A percentile compares a stretch with the other conserved stretches of the same genome.
Evolutionary conservation across 2,888 invertebrate genomes (phyloP).

Genomic region (Dicyrtomina minuta): DNA sequence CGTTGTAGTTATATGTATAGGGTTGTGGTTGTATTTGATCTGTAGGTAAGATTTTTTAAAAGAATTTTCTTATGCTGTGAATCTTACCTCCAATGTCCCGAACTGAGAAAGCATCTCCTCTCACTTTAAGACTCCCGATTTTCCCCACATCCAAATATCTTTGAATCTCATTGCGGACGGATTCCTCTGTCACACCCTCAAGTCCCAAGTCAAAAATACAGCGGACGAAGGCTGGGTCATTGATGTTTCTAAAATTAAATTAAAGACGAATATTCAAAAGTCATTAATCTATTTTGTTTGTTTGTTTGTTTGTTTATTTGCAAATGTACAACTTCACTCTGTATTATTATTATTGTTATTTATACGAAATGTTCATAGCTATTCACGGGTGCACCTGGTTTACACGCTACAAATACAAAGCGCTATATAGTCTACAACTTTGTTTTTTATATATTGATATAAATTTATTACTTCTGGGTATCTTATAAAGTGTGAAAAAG

Average conservation of each 20-base stretch:
- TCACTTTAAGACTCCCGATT: slow-evolving; percentile 42
- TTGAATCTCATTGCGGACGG: slow-evolving; percentile 43
- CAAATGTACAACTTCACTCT: neutral
- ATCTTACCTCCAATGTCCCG: slow-evolving; percentile 50
- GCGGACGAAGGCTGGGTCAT: slow-evolving; percentile 43
- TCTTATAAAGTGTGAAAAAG: no score
- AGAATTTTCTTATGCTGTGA: no score
- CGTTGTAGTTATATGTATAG: no score
- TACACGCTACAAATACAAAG: no score
- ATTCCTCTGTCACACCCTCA: slow-evolving; percentile 30
- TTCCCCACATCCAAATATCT: slow-evolving; percentile 42
- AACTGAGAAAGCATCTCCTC: slow-evolving; percentile 42
- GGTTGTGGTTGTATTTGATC: no score
- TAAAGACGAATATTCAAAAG: slow-evolving; percentile 8
- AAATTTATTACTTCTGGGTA: no score
- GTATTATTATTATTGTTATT: neutral
- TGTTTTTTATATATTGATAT: no score
- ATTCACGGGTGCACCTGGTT: neutral
- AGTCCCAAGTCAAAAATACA: slow-evolving; percentile 46
- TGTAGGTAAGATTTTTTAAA: no score
- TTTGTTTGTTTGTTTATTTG: neutral
- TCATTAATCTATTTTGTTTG: neutral
- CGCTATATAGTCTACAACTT: no score
- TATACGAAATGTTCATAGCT: neutral
- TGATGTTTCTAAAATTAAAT: slow-evolving; percentile 41